Evolutionary conservation across 2,888 invertebrate genomes (phyloP).

Genomic region (Cheilosia vernalis): DNA sequence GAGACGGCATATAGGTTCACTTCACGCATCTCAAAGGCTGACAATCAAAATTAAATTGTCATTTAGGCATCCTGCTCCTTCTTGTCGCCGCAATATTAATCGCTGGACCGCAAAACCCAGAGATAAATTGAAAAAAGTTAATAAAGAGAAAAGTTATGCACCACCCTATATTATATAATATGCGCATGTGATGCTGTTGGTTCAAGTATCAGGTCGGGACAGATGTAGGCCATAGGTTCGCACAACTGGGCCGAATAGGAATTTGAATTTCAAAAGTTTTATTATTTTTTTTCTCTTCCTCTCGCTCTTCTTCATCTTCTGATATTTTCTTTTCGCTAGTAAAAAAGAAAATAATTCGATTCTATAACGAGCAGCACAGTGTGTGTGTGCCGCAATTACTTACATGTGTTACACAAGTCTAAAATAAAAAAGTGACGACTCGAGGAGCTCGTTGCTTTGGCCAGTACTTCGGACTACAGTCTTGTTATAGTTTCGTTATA

Average conservation of each 20-base stretch:
- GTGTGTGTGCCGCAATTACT: constrained; percentile 69
- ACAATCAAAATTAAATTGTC: constrained; percentile 66
- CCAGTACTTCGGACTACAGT: constrained; percentile 2
- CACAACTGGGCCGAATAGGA: constrained; percentile 53
- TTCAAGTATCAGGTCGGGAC: constrained; percentile 43
- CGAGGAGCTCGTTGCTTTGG: constrained; percentile 19
- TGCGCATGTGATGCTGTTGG: constrained; percentile 9
- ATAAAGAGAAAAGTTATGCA: constrained; percentile 59
- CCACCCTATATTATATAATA: constrained; percentile 44
- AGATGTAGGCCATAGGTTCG: constrained; percentile 63
- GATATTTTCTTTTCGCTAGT: constrained; percentile 21
- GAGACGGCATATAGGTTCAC: constrained; percentile 12
- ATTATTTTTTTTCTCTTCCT: constrained; percentile 1
- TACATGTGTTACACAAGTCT: constrained; percentile 67
- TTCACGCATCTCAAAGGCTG: constrained; percentile 15
- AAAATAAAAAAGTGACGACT: constrained; percentile 3
- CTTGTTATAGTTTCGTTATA: constrained; percentile 43
- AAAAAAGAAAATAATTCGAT: constrained; percentile 49
- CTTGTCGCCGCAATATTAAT: constrained; percentile 4
- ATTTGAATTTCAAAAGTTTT: constrained; percentile 61
- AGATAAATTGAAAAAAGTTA: constrained; percentile 69
- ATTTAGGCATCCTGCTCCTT: constrained; percentile 32
- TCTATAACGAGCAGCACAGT: constrained; percentile 57
- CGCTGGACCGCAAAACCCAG: constrained; percentile 22
- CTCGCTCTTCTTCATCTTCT: neutral